These are phyloP conservation scores for Vanessa cardui DNA, from an alignment of 2,888 invertebrate genomes.

Conservation along the genomic window DNA sequence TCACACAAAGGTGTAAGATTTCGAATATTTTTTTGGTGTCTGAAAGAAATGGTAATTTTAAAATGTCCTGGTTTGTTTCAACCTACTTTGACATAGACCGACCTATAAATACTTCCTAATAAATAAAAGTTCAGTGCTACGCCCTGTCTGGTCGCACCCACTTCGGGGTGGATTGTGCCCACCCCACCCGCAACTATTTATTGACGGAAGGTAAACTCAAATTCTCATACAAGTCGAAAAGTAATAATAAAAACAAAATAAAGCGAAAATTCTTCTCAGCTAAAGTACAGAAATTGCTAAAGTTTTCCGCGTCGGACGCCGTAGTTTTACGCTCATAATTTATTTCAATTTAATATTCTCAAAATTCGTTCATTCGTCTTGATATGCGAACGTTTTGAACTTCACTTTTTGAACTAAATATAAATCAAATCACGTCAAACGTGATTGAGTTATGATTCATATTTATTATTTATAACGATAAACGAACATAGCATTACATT, in stretches of 20 bases:
- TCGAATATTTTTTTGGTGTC: no score
- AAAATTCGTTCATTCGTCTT: neutral
- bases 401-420: neutral
- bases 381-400: neutral
- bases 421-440: no score
- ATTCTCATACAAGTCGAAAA: slow-evolving; percentile 3
- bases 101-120: slow-evolving; percentile 32
- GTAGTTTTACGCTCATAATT: neutral
- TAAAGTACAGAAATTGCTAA: neutral
- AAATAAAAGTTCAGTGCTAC: slow-evolving; percentile 37
- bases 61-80: slow-evolving; percentile 6
- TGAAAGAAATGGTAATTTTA: neutral
- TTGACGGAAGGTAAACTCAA: slow-evolving; percentile 21
- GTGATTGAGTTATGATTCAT: no score
- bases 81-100: slow-evolving; percentile 20
- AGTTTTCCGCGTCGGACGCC: neutral
- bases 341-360: neutral
- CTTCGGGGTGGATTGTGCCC: slow-evolving; percentile 21
- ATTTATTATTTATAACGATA: no score
- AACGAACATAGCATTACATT: no score
- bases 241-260: neutral
- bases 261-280: neutral
- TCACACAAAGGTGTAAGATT: no score
- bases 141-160: slow-evolving; percentile 45
- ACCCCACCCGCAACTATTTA: slow-evolving; percentile 31